These are phyloP conservation scores for Pangasius sanitwongsei DNA, from an alignment of 2,797 vertebrate genomes.

Conservation along the genomic window DNA sequence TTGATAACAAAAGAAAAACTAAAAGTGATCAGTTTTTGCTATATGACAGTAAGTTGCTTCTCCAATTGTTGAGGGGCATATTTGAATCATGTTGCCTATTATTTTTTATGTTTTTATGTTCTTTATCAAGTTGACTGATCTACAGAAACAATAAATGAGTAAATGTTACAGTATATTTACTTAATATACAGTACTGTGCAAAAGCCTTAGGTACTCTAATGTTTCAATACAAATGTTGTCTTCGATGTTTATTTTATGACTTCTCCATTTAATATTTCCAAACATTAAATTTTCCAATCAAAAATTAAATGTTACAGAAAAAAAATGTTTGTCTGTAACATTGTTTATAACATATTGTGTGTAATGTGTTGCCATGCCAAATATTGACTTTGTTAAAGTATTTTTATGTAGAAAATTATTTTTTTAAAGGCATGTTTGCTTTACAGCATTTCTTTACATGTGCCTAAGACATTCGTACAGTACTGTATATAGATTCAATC, in stretches of 20 bases:
- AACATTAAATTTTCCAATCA: no score
- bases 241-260: no score
- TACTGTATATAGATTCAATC: neutral
- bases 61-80: neutral
- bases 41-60: neutral
- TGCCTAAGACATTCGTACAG: neutral
- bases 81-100: neutral
- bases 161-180: neutral
- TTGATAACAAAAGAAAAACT: neutral
- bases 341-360: no score
- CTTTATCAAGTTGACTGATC: neutral
- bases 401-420: no score
- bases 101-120: no score
- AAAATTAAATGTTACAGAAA: no score
- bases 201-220: neutral
- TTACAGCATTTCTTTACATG: neutral
- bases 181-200: neutral
- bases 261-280: no score
- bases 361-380: no score
- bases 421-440: no score
- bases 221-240: neutral
- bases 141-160: neutral
- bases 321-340: no score
- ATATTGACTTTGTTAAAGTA: no score
- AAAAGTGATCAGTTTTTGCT: neutral